Conservation (phyloP, 2,797 vertebrate genomes). For the Eleutherodactylus coqui region DNA sequence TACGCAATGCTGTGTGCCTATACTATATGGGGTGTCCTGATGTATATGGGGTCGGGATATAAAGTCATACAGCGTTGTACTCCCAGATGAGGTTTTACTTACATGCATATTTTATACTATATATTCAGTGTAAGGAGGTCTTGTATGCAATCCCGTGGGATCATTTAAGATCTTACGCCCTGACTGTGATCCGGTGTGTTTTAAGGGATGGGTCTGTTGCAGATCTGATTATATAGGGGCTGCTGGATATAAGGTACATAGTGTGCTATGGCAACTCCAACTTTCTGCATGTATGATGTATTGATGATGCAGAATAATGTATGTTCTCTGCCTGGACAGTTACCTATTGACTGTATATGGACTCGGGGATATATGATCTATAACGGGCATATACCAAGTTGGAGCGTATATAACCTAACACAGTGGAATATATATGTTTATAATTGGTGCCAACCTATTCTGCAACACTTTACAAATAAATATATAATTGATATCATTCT, state of each 20-base stretch:
- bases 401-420: not conserved
- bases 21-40: no score
- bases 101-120: not conserved
- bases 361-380: not conserved
- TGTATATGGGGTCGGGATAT: not conserved
- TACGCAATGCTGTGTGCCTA: no score
- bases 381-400: not conserved
- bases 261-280: not conserved
- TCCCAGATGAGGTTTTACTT: not conserved
- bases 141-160: not conserved
- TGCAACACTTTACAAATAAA: no score
- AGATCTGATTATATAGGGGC: not conserved
- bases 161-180: not conserved
- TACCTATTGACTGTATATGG: not conserved
- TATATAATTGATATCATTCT: no score
- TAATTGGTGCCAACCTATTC: no score
- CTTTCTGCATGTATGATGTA: not conserved
- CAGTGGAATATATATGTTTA: not conserved
- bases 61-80: no score
- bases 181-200: not conserved
- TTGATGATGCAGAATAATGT: no score
- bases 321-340: no score
- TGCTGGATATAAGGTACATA: not conserved
- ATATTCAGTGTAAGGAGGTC: not conserved
- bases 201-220: not conserved